Base-by-base conservation (phyloP, 1,140 invertebrate species). In the Macrocentrus cingulum region DNA sequence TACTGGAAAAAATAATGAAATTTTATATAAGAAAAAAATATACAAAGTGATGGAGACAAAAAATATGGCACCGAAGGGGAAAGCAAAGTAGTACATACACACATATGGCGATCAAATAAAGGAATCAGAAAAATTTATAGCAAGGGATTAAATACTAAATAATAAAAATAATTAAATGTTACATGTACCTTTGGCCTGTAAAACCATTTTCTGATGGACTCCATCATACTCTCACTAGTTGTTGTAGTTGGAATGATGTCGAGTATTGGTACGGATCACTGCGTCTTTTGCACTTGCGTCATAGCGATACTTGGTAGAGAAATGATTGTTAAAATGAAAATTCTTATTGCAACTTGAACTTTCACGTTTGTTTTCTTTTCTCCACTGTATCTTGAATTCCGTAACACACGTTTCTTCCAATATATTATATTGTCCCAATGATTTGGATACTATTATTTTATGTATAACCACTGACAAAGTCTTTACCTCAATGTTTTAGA, bases 191-290 rank as follows among this genome's bases (percentile, higher is more conserved):
- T 92, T 67, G 91, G 91, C 82, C 88, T 91, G 81, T 92, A 93
- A 74, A 94, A 89, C 91, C 91, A 94, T 83, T 91, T 93, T 82
- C 91, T 84, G 68, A 94, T 83, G 65, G 91, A 93, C 82, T 93
- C 90, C 91, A 94, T 93, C 59, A 61, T 52, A 45, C 59, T 60
- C 60, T 7, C n/a, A 19, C 11, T 8, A 19, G 16, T n/a, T n/a
- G n/a, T 52, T 37, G 9, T 19, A 20, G 34, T 41, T 41, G 19
- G 11, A 41, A 42, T 25, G n/a, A 48, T 49, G 32, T 44, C 48
- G 46, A 44, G 48, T 42, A 19, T 45, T 48, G 36, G 46, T 53
- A 56, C 58, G 37, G 55, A 58, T 64, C 59, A 61, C 62, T 61
- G 50, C 59, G 62, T 46, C 49, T 60, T 56, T 58, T 57, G 58